phyloP scores from a whole-genome alignment of 1,140 invertebrate genomes.

The Dreissena rostriformis region DNA sequence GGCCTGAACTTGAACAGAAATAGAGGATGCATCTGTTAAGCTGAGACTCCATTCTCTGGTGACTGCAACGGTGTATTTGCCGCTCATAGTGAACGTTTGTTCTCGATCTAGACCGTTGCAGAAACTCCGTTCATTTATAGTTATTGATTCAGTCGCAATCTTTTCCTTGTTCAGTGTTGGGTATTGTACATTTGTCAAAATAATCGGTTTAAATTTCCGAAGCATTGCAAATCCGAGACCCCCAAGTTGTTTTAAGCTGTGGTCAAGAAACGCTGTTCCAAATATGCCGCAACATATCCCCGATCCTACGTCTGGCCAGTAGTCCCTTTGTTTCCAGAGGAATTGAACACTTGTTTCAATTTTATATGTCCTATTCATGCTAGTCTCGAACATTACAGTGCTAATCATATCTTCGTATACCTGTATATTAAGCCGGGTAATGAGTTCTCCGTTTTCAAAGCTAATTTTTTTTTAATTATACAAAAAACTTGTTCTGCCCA shows the following conservation, averaged over 20 bases:
- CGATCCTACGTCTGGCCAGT: slow-evolving; percentile 9
- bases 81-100: background rate
- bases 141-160: background rate
- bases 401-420: background rate
- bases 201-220: background rate
- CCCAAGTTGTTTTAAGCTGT: too few species aligned
- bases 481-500: background rate
- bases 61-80: background rate
- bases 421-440: background rate
- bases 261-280: background rate
- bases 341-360: background rate
- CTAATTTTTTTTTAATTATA: background rate
- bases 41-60: background rate
- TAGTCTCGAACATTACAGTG: background rate
- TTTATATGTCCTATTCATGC: background rate
- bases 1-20: background rate
- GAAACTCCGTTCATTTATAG: background rate
- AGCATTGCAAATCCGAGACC: slow-evolving; percentile 13
- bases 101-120: background rate
- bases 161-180: background rate
- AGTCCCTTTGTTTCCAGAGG: background rate
- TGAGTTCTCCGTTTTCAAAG: background rate
- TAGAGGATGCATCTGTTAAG: background rate
- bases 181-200: background rate
- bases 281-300: slow-evolving; percentile 1